Base-by-base conservation (phyloP, 1,140 invertebrate species). In the Apis florea region DNA sequence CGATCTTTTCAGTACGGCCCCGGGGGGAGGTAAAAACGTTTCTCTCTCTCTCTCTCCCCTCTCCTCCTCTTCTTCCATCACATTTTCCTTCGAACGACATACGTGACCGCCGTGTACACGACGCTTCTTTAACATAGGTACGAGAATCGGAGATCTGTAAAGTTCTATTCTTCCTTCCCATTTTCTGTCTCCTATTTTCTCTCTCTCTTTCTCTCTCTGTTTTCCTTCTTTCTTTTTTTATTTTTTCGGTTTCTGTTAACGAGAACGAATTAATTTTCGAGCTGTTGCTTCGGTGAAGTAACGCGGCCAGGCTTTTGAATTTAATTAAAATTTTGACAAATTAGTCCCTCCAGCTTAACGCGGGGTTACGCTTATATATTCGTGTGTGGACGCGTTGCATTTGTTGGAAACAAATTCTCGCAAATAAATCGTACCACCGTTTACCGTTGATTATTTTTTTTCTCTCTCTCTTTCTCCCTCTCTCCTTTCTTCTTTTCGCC, bases 21-120 rank as follows among this genome's bases (percentile, higher is more conserved):
- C 17, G 31, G 61, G 72, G 73, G 59, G 73, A 86, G 56, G 21
- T 56, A 73, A 76, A 73, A 77, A 86, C 74, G 53, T 71, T 66
- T 51, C 49, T 40, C 53, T 8, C 54, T 13, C 61, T 12, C 11
- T 49, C 31, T 76, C 73, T 77, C 72, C 40, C 31, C 31, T 64
- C 47, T 72, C 77, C 74, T 87, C 87, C n/a, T 77, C 72, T 54
- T n/a, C n/a, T 69, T 56, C 76, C 77, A 77, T 87, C 87, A 88
- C 83, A 87, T 87, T 88, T 84, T 75, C 83, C 53, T 59, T 63
- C 73, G 74, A 87, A 87, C 86, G 85, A 84, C 71, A 70, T 79
- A 84, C 85, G 85, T 87, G 85, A 87, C 77, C 85, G 58, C 67
- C 56, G 75, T 71, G 61, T 77, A 54, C 47, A 81, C 77, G 77